Base-by-base conservation (phyloP, 2,113 vertebrate genomes). In the Melanotaenia duboulayi region DNA sequence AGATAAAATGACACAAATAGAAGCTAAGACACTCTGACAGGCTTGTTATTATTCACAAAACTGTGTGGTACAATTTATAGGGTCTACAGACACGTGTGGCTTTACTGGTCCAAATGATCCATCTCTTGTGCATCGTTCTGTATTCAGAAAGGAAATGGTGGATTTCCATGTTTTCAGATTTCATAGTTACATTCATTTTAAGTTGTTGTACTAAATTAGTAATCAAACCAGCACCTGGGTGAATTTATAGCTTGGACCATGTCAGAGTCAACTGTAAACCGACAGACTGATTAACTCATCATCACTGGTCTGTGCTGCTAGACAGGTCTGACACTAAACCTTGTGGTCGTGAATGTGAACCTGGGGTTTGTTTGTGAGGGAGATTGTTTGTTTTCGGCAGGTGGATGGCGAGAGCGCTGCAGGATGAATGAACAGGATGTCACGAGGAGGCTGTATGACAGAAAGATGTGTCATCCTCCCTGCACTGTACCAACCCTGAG, bases 351-450 rank as follows among this genome's bases (percentile, higher is more conserved):
- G 61, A 67, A 62, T 37, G 55, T 77, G 79, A 76, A 71, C 48
- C 67, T 39, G 56, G 67, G 76, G 66, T 62, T 71, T 71, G 74
- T 69, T 11, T 58, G 35, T 67, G 58, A 85, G 82, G 83, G 79
- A 82, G 71, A 55, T 42, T 73, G 79, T 71, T 85, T 89, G 81
- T 70, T 68, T 54, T 58, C 51, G 52, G 81, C 77, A 85, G 80
- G 71, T 71, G 85, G 76, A 74, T 10, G 59, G 62, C 16, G 25
- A 72, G 67, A 78, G 70, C 64, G 58, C 75, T 50, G 64, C 71
- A 55, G 65, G 77, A 89, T 83, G 75, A 85, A 78, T 72, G 54
- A 81, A 82, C 77, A 81, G 78, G 83, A 86, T 78, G 83, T 69
- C 74, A 76, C 25, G 69, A 74, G 59, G 76, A 78, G 51, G 52